Evolutionary conservation across 2,113 vertebrate species (phyloP).

Genomic region (Gymnorhina tibicen): DNA sequence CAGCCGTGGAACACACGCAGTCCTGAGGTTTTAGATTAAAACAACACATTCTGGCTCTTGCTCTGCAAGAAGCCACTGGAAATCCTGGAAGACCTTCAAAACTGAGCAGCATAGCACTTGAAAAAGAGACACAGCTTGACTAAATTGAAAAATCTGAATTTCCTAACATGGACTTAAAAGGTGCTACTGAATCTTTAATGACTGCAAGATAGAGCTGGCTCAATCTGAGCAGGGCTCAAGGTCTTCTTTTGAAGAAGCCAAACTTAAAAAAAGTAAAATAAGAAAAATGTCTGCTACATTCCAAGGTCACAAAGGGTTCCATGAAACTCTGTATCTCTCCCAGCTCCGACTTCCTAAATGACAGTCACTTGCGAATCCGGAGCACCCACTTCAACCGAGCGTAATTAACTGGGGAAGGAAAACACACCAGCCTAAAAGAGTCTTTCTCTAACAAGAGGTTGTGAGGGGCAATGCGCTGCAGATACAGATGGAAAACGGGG

Average conservation of each 20-base stretch:
- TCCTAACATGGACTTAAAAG: constrained; percentile 62
- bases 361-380: constrained; percentile 22
- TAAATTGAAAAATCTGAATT: constrained; percentile 59
- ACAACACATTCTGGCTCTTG: not conserved
- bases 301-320: constrained; percentile 63
- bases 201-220: constrained; percentile 18
- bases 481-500: not conserved
- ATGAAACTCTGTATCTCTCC: constrained; percentile 17
- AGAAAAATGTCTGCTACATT: constrained; percentile 44
- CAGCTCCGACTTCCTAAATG: constrained; percentile 31
- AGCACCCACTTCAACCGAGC: not conserved
- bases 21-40: not conserved
- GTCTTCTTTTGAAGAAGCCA: constrained; percentile 59
- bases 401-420: not conserved
- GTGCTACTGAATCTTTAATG: constrained; percentile 40
- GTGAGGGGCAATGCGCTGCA: not conserved
- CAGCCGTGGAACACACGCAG: not conserved
- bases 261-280: not conserved
- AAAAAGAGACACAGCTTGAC: constrained; percentile 26
- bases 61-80: constrained; percentile 3
- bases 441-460: not conserved
- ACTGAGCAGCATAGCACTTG: not conserved
- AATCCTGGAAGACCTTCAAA: constrained; percentile 54
- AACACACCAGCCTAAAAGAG: not conserved
- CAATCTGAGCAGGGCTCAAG: constrained; percentile 19